A percentile compares a stretch with the other conserved stretches of the same genome.
Conservation (phyloP, 2,113 vertebrate species). For the Ginglymostoma cirratum region DNA sequence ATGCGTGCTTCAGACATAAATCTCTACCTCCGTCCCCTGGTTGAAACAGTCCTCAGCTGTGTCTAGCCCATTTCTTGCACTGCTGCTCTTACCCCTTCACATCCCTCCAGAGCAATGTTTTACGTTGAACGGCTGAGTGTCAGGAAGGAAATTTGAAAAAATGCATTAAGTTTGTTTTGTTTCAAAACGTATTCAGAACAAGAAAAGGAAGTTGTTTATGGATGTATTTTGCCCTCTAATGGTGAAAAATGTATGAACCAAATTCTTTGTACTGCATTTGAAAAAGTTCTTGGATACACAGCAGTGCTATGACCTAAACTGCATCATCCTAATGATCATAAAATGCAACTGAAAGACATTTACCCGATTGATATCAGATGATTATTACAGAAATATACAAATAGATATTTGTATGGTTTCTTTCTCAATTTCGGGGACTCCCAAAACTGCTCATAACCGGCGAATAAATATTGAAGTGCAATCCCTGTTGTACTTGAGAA, state of each 20-base stretch:
- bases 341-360: neutral
- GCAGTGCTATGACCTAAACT: neutral
- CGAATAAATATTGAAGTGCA: neutral
- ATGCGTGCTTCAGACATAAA: too few species aligned
- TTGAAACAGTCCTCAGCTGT: too few species aligned
- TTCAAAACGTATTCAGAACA: neutral
- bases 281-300: neutral
- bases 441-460: neutral
- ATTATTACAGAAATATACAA: too few species aligned
- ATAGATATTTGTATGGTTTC: neutral
- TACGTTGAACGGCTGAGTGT: neutral
- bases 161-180: neutral
- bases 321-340: neutral
- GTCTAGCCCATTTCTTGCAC: too few species aligned
- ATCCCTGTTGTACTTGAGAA: neutral
- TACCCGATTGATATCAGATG: neutral
- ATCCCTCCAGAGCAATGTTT: neutral
- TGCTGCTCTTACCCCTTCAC: too few species aligned
- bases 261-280: neutral
- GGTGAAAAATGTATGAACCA: neutral
- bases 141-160: neutral
- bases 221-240: conserved; percentile 21
- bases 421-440: neutral
- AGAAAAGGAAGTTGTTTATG: neutral
- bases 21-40: too few species aligned